Percentiles rank a stretch among this genome's conserved stretches.
Evolutionary conservation across 2,888 invertebrate genomes (phyloP).

Genomic region (Mimumesa dahlbomi): DNA sequence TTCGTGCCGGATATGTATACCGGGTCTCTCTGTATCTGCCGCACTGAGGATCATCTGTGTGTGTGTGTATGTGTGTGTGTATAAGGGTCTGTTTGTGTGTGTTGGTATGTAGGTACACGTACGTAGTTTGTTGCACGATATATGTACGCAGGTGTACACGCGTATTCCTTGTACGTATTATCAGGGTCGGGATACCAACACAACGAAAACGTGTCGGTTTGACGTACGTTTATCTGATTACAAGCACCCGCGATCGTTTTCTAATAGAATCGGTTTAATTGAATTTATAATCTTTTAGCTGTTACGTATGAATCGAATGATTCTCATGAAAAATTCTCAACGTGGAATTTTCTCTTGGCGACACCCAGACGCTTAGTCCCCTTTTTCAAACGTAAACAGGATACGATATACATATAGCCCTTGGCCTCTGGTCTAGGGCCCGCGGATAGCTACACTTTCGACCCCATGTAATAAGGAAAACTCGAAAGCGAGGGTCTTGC

Average conservation of each 20-base stretch:
- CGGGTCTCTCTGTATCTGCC: neutral
- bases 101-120: neutral
- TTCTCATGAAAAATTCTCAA: too few species aligned
- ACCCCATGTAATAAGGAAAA: too few species aligned
- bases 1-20: conserved; percentile 44
- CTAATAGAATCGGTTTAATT: neutral
- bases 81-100: too few species aligned
- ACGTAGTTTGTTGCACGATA: neutral
- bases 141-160: neutral
- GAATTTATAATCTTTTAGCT: neutral
- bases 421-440: too few species aligned
- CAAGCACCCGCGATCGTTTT: neutral
- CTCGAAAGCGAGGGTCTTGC: too few species aligned
- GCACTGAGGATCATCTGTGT: neutral
- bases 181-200: too few species aligned
- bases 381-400: too few species aligned
- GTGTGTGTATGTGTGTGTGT: neutral
- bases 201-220: neutral
- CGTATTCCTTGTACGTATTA: too few species aligned
- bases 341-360: too few species aligned
- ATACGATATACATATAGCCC: too few species aligned
- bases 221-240: conserved; percentile 2
- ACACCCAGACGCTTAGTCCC: too few species aligned
- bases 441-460: too few species aligned
- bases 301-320: neutral